Evolutionary conservation across 1,140 invertebrate genomes (phyloP).

Genomic region (Sarcophaga peregrina): DNA sequence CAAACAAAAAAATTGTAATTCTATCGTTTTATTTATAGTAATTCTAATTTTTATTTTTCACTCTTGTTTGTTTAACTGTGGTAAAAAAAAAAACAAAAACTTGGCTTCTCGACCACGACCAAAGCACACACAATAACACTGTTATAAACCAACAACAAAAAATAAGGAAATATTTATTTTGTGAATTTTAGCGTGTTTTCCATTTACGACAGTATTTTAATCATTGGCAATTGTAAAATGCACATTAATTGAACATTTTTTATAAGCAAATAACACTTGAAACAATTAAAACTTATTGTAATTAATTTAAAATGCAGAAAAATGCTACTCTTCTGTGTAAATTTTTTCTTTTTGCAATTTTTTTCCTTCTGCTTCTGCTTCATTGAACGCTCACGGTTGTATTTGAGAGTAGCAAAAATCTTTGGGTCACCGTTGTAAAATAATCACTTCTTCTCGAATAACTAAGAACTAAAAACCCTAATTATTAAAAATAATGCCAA

Average conservation of each 20-base stretch:
- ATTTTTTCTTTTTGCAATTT: background rate
- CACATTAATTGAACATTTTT: background rate
- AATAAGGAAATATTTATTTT: background rate
- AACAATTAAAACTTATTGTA: background rate
- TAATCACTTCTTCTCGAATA: too few species aligned
- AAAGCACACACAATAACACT: background rate
- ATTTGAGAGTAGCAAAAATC: too few species aligned
- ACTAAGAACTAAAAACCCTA: too few species aligned
- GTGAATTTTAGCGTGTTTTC: background rate
- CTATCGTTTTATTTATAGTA: background rate
- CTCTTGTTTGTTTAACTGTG: background rate
- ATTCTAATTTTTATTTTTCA: background rate
- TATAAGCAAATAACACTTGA: background rate
- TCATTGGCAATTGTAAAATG: background rate
- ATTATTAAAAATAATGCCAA: too few species aligned
- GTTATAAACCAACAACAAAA: slow-evolving; percentile 7
- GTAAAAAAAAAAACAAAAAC: background rate
- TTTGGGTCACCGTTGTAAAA: too few species aligned
- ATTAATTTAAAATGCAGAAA: background rate
- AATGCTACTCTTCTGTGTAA: background rate
- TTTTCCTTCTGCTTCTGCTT: background rate
- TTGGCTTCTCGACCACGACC: background rate
- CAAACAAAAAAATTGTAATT: background rate
- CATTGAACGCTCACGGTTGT: too few species aligned
- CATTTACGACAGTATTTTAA: background rate